Evolutionary conservation across 2,113 vertebrate genomes (phyloP).

Genomic region (Coturnix japonica): DNA sequence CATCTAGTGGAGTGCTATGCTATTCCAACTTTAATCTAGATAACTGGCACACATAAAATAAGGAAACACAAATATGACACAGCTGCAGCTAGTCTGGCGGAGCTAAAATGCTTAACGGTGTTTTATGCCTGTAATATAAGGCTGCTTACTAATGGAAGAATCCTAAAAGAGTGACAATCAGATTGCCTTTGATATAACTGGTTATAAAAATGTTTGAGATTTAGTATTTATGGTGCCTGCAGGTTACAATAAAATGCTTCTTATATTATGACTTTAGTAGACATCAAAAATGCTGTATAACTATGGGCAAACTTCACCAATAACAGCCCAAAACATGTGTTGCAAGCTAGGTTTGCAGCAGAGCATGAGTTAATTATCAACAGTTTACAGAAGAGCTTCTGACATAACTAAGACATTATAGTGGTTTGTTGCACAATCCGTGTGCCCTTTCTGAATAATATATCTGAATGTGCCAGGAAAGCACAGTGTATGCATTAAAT

Average conservation of each 20-base stretch:
- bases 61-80: conserved; percentile 75
- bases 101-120: conserved; percentile 76
- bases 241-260: conserved; percentile 71
- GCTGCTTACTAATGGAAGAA: conserved; percentile 67
- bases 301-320: conserved; percentile 37
- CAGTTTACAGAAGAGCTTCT: conserved; percentile 19
- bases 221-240: conserved; percentile 68
- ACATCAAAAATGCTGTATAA: conserved; percentile 36
- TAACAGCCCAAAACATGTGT: background rate
- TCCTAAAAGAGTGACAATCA: conserved; percentile 65
- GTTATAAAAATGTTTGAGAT: conserved; percentile 72
- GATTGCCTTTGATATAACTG: conserved; percentile 72
- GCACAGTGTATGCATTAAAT: background rate
- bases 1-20: conserved; percentile 74
- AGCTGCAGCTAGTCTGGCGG: conserved; percentile 67
- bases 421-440: background rate
- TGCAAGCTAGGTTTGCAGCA: background rate
- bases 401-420: conserved; percentile 15
- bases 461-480: background rate
- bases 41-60: conserved; percentile 74
- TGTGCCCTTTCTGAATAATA: conserved; percentile 21
- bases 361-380: conserved; percentile 12
- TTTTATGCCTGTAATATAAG: conserved; percentile 74
- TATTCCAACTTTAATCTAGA: conserved; percentile 76
- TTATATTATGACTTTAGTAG: conserved; percentile 56